Percentiles rank a stretch among this genome's conserved stretches.
phyloP scores from a whole-genome alignment of 2,113 vertebrate species.

The Marmota monax region DNA sequence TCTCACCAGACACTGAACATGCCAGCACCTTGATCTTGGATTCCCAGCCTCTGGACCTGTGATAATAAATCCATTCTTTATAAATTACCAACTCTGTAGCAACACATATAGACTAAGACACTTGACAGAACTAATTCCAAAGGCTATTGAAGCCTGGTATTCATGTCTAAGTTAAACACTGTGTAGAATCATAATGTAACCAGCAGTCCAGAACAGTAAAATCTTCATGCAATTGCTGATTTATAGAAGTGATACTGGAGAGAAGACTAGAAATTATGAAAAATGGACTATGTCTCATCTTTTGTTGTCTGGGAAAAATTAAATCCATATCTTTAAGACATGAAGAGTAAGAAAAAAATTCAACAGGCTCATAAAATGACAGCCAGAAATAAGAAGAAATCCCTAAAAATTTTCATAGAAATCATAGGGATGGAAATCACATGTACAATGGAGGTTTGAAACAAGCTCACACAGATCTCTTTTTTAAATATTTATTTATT shows the following conservation, averaged over 20 bases:
- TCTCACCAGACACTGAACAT: too few relatives aligned
- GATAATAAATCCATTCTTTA: neutral
- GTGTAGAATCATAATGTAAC: neutral
- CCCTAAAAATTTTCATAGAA: neutral
- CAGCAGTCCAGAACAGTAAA: neutral
- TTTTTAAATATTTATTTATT: too few relatives aligned
- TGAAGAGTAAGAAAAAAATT: neutral
- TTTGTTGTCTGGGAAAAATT: conserved; percentile 10
- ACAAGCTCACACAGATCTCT: neutral
- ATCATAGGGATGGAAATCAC: neutral
- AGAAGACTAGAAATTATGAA: neutral
- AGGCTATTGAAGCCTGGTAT: neutral
- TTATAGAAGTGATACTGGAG: neutral
- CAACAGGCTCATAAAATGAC: neutral
- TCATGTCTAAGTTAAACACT: neutral
- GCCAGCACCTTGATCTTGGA: neutral
- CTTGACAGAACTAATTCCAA: neutral
- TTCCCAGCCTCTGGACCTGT: neutral
- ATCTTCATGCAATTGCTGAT: neutral
- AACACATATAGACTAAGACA: neutral
- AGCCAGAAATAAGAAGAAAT: neutral
- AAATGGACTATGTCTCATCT: neutral
- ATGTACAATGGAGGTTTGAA: neutral
- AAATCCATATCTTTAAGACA: neutral
- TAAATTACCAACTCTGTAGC: neutral